Base-by-base conservation (phyloP, 2,888 invertebrate species). In the Bhutanitis thaidina region DNA sequence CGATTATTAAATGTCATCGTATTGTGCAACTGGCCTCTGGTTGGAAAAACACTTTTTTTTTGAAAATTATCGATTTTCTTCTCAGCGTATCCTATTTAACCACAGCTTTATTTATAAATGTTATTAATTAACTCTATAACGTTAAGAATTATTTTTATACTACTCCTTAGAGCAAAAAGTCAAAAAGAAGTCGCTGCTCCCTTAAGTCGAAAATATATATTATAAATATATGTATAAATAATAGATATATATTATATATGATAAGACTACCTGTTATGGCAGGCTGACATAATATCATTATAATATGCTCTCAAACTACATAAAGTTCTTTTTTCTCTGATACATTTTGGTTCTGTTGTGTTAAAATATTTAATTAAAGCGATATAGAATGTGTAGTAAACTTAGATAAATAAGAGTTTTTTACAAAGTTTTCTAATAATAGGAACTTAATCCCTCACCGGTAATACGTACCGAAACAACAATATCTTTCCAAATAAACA, bases 81-180 rank as follows among this genome's bases (percentile, higher is more conserved):
- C 46, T 30, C 25, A 12, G 20, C 46, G 16, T 27, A 30, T 49
- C 30, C 32, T 49, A 49, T 51, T 45, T 37, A 45, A 9, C 41
- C 29, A 20, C 36, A 37, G 41, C 30, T 40, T 46, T 32, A 41
- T 37, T 41, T 51, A 20, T 45, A 20, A 41, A 29, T 12, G 40
- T 47, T 40, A 34, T 40, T 14, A 16, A 46, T 10, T 39, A 32
- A 39, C 39, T 25, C n/a, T 39, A 0, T 39, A 39, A 40, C 16
- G 1, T 32, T 46, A 38, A 46, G 25, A 27, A 40, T 47, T 47
- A 47, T 47, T 47, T 47, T 40, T 47, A 34, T 47, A 40, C 12
- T 25, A 40, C 25, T 20, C 14, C 34, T 34, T 10, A 12, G n/a
- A 34, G 13, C 13, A 34, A 34, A 32, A 30, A 32, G 35, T 32